Evolutionary conservation across 1,140 invertebrate species (phyloP), one percentile per base, ranked within the genome.

Genomic region (Galleria mellonella): DNA sequence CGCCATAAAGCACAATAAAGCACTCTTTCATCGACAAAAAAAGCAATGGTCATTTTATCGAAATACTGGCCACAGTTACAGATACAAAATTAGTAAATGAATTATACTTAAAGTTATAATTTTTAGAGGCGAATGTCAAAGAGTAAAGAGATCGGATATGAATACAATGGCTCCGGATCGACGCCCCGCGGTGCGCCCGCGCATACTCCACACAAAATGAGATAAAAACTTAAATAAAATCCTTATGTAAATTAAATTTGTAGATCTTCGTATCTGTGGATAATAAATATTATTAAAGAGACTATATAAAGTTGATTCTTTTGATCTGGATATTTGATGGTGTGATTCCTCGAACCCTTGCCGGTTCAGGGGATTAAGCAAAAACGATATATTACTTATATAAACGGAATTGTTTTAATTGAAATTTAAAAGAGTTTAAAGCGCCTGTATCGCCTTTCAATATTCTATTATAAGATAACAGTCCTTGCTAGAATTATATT

Each of bases 201-300:
- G 65, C 57, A 60, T 52, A 52, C 54, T 28, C 55, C 44, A 51
- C 62, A 71, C 56, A 61, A 69, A 66, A 69, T 59, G 52, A 70
- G 62, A 69, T 65, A 69, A 78, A 71, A 78, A 61, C 57, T 53
- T 62, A 64, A 75, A 77, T 73, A 75, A 77, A 81, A 77, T 64
- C 57, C 67, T 65, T 70, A 75, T 71, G 66, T 81, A 77, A 81
- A 81, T 76, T 76, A 67, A 81, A 81, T 81, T 73, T 81, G 62
- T 79, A 64, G 69, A 67, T 59, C 64, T 51, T 62, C 45, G 55
- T 37, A 37, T 48, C 52, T 47, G 43, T 53, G 46, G 53, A 60
- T 66, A 56, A 57, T 62, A 66, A 58, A 72, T 62, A 65, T 53
- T 51, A 59, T 58, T 58, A 55, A 51, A 62, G 41, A 32, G 12